Evolutionary conservation across 2,113 vertebrate species (phyloP).

Genomic region (Siphamia tubifer): DNA sequence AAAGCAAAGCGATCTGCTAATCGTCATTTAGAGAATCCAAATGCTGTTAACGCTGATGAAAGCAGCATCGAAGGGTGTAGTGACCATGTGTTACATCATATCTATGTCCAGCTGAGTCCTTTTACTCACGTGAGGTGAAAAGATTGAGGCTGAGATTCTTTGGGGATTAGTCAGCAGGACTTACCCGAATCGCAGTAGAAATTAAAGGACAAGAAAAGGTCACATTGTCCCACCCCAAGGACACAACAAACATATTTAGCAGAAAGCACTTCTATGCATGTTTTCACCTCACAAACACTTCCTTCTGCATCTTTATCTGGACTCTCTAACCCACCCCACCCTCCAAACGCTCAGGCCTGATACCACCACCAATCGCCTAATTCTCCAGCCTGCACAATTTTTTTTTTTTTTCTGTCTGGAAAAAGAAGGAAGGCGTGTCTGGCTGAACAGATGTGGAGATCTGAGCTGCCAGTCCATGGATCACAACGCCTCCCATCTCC

Average conservation of each 20-base stretch:
- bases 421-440: slow-evolving; percentile 53
- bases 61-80: neutral
- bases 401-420: slow-evolving; percentile 22
- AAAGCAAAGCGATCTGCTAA: slow-evolving; percentile 34
- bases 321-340: neutral
- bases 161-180: slow-evolving; percentile 71
- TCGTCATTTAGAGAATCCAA: slow-evolving; percentile 12
- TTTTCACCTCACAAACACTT: neutral
- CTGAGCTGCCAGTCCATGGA: slow-evolving; percentile 39
- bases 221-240: slow-evolving; percentile 52
- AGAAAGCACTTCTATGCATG: slow-evolving; percentile 14
- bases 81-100: slow-evolving; percentile 58
- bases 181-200: slow-evolving; percentile 61
- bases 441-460: slow-evolving; percentile 55
- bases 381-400: slow-evolving; percentile 35
- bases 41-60: neutral
- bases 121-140: slow-evolving; percentile 62
- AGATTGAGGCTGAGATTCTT: slow-evolving; percentile 72
- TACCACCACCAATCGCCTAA: slow-evolving; percentile 27
- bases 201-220: slow-evolving; percentile 55
- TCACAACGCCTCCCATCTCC: slow-evolving; percentile 4
- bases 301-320: neutral
- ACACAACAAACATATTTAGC: slow-evolving; percentile 13
- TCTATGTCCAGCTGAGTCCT: slow-evolving; percentile 46
- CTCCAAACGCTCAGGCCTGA: neutral